Conservation (phyloP, 2,888 invertebrate genomes). For the Tetranychus truncatus region DNA sequence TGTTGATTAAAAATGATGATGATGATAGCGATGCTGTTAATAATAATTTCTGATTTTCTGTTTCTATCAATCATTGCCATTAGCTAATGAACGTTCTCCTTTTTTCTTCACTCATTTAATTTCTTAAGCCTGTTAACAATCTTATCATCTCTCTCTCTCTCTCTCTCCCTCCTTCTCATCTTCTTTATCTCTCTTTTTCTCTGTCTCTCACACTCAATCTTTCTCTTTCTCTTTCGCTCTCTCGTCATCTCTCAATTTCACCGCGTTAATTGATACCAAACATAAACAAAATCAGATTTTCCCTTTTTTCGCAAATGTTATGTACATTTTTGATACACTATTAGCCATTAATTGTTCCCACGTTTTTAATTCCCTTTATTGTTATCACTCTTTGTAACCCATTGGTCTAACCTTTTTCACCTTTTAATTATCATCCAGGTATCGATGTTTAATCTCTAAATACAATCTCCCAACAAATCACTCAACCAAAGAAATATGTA, state of each 20-base stretch:
- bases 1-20: background rate
- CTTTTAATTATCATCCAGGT: background rate
- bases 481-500: conserved; percentile 28
- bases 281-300: background rate
- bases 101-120: background rate
- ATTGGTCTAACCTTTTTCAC: too few species aligned
- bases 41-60: background rate
- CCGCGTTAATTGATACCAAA: background rate
- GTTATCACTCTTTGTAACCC: too few species aligned
- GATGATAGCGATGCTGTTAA: background rate
- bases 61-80: background rate
- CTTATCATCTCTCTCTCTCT: conserved; percentile 2
- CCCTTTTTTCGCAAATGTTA: background rate
- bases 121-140: background rate
- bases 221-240: too few species aligned
- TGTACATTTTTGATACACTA: too few species aligned
- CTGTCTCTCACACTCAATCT: background rate
- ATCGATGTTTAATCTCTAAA: background rate
- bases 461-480: background rate
- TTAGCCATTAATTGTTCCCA: background rate
- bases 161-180: conserved; percentile 2
- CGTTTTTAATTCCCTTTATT: background rate
- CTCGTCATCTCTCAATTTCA: too few species aligned
- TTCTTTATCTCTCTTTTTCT: background rate
- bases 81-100: background rate